phyloP scores from a whole-genome alignment of 2,797 vertebrate species.

The Artibeus jamaicensis region DNA sequence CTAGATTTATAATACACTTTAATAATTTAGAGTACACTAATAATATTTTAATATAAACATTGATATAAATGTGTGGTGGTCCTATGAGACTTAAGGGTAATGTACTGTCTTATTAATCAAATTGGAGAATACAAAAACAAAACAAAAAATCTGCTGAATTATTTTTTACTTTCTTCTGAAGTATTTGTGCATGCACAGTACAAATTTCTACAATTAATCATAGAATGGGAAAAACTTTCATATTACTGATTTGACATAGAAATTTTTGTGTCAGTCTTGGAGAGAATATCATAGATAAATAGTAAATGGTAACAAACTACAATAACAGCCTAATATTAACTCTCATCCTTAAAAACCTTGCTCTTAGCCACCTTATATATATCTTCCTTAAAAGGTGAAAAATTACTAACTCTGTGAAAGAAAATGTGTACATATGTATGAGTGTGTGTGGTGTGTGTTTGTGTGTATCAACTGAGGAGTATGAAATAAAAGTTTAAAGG shows the following conservation, averaged over 20 bases:
- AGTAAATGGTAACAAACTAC: neutral
- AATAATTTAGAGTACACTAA: neutral
- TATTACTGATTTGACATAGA: neutral
- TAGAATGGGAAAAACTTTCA: neutral
- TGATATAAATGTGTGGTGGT: neutral
- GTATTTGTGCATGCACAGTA: neutral
- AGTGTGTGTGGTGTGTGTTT: neutral
- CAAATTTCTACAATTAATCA: neutral
- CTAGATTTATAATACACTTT: neutral
- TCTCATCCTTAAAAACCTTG: neutral
- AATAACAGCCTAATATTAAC: neutral
- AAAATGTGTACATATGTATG: neutral
- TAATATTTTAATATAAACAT: neutral
- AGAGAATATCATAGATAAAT: neutral
- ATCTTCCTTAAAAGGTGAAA: neutral
- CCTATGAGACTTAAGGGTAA: neutral
- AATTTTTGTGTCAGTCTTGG: neutral
- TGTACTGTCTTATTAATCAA: neutral
- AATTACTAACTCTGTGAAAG: neutral
- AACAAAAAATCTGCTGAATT: neutral
- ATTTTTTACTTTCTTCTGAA: neutral
- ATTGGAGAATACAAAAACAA: neutral
- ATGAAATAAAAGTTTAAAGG: neutral
- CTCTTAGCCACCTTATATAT: neutral
- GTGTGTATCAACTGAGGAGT: neutral